A percentile compares a stretch with the other conserved stretches of the same genome.
Conservation (phyloP, 2,797 vertebrate genomes). For the Prunella strophiata region DNA sequence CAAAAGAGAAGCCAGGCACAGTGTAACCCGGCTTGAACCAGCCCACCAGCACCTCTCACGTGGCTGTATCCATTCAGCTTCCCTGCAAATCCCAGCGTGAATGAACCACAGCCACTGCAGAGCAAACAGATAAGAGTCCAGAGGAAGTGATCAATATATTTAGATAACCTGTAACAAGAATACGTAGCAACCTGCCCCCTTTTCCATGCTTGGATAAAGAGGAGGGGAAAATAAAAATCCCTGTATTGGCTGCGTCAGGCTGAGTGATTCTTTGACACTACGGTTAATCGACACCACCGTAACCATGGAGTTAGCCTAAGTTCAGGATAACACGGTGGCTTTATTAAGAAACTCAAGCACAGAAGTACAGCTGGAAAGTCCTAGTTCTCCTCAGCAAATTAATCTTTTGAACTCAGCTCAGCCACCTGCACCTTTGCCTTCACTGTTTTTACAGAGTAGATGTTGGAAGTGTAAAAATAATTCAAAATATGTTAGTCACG, state of each 20-base stretch:
- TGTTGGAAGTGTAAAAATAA: slow-evolving; percentile 45
- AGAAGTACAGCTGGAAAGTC: slow-evolving; percentile 38
- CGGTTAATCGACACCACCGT: background rate
- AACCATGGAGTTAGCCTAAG: slow-evolving; percentile 30
- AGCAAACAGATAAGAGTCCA: slow-evolving; percentile 61
- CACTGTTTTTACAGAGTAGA: background rate
- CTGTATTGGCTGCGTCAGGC: background rate
- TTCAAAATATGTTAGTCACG: slow-evolving; percentile 12
- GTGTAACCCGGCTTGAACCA: slow-evolving; percentile 25
- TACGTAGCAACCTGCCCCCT: slow-evolving; percentile 36
- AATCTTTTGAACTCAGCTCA: slow-evolving; percentile 35
- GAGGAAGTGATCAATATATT: slow-evolving; percentile 62
- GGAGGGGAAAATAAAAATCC: slow-evolving; percentile 28
- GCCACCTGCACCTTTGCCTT: background rate
- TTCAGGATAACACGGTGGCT: slow-evolving; percentile 32
- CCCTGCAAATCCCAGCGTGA: background rate
- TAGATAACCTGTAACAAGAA: slow-evolving; percentile 57
- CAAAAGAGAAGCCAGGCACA: slow-evolving; percentile 27
- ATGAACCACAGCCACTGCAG: slow-evolving; percentile 43
- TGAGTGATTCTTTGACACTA: slow-evolving; percentile 26
- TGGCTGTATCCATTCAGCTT: slow-evolving; percentile 31
- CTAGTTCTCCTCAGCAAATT: slow-evolving; percentile 6
- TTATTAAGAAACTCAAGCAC: slow-evolving; percentile 31
- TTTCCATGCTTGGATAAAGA: background rate
- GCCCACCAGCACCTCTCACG: background rate